phyloP scores from a whole-genome alignment of 2,888 invertebrate species.

The Pristionchus entomophagus region DNA sequence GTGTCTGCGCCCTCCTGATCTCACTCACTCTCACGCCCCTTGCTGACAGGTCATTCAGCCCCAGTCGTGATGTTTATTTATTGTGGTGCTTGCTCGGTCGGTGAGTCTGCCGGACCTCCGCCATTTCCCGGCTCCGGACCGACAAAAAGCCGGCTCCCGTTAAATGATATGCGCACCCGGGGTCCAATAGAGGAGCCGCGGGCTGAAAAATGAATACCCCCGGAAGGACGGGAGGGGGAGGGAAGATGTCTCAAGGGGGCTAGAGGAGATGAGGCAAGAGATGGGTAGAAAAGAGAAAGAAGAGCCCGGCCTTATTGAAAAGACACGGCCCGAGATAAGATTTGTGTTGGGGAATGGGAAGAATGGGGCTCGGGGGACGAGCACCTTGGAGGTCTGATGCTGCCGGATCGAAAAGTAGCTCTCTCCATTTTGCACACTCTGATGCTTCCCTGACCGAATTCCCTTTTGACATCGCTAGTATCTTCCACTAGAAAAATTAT shows the following conservation, averaged over 20 bases:
- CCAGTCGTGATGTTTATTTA: constrained; percentile 37
- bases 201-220: constrained; percentile 29
- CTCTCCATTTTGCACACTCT: no score
- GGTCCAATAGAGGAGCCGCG: neutral
- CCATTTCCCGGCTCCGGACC: neutral
- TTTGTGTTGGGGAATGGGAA: neutral
- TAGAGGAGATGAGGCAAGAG: neutral
- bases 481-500: no score
- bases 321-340: constrained; percentile 2
- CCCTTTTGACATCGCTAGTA: no score
- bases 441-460: no score
- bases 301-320: neutral
- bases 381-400: neutral
- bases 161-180: constrained; percentile 14
- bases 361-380: neutral
- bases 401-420: no score
- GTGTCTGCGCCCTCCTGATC: no score
- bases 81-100: neutral
- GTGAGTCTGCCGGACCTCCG: neutral
- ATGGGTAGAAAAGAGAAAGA: neutral
- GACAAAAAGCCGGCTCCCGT: neutral
- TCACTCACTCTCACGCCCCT: neutral
- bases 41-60: constrained; percentile 9
- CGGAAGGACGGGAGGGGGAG: neutral
- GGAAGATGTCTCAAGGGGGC: constrained; percentile 38